Conservation (phyloP, 2,888 invertebrate species). For the Ceriagrion tenellum region DNA sequence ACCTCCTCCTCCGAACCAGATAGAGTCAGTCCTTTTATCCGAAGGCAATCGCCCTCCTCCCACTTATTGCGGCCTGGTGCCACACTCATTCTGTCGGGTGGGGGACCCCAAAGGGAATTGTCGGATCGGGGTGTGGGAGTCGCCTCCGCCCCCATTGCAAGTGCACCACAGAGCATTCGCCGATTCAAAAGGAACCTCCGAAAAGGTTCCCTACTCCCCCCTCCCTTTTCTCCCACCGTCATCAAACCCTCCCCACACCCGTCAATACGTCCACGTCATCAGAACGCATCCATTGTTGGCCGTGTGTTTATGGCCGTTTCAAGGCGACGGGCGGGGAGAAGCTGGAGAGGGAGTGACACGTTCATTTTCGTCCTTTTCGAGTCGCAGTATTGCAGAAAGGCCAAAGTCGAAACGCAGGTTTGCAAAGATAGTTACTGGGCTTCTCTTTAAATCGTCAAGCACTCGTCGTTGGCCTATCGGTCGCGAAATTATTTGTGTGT, state of each 20-base stretch:
- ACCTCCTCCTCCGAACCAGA: background rate
- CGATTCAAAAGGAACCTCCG: background rate
- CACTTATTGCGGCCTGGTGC: background rate
- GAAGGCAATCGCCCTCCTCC: conserved; percentile 6
- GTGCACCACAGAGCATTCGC: background rate
- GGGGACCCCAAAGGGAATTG: background rate
- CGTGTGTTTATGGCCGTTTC: conserved; percentile 32
- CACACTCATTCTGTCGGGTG: background rate
- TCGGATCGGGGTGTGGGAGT: background rate
- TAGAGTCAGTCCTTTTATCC: background rate
- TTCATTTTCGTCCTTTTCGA: conserved; percentile 8
- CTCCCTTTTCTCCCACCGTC: background rate
- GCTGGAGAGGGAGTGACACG: background rate
- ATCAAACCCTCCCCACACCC: background rate
- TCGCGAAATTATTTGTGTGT: no score
- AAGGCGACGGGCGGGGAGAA: background rate
- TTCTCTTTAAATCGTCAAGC: no score
- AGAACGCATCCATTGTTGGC: background rate
- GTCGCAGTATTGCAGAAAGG: background rate
- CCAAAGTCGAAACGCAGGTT: background rate
- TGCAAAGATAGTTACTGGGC: no score
- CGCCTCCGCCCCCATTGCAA: background rate
- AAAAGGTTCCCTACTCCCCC: background rate
- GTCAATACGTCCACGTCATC: background rate
- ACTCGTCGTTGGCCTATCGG: no score